Conservation (phyloP, 1,140 invertebrate genomes). For the Drosophila pseudoobscura region DNA sequence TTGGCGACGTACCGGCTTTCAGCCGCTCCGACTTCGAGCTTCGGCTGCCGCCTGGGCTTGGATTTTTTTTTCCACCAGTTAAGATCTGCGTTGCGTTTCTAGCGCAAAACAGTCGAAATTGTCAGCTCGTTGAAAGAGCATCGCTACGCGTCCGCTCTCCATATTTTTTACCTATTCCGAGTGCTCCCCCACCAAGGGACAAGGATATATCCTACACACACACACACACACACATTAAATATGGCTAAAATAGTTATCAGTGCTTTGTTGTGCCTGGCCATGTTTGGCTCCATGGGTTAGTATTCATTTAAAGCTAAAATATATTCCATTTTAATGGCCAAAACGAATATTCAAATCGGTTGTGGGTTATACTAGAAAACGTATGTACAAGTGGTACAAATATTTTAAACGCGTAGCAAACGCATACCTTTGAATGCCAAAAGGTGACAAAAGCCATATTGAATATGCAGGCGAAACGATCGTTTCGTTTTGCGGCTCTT, state of each 20-base stretch:
- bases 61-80: slow-evolving; percentile 47
- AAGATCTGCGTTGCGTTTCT: slow-evolving; percentile 71
- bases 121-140: slow-evolving; percentile 73
- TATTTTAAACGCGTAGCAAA: neutral
- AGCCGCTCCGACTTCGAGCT: slow-evolving; percentile 8
- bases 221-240: slow-evolving; percentile 18
- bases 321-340: slow-evolving; percentile 4
- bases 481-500: too few species aligned
- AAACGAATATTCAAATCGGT: slow-evolving; percentile 44
- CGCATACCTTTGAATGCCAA: neutral
- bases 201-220: slow-evolving; percentile 40
- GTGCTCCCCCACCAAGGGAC: slow-evolving; percentile 24
- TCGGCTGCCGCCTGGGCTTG: slow-evolving; percentile 42
- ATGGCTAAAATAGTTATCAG: slow-evolving; percentile 77
- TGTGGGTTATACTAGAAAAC: slow-evolving; percentile 14
- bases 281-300: slow-evolving; percentile 82
- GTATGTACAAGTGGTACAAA: neutral
- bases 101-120: slow-evolving; percentile 78
- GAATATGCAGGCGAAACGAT: too few species aligned
- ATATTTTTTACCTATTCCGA: slow-evolving; percentile 13
- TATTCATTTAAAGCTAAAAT: slow-evolving; percentile 27
- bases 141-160: slow-evolving; percentile 54
- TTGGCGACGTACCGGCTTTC: slow-evolving; percentile 12
- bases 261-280: slow-evolving; percentile 76
- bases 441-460: too few species aligned